Evolutionary conservation across 64 coral and sea anemone genomes (phyloP).

Genomic region (Actinia tenebrosa): DNA sequence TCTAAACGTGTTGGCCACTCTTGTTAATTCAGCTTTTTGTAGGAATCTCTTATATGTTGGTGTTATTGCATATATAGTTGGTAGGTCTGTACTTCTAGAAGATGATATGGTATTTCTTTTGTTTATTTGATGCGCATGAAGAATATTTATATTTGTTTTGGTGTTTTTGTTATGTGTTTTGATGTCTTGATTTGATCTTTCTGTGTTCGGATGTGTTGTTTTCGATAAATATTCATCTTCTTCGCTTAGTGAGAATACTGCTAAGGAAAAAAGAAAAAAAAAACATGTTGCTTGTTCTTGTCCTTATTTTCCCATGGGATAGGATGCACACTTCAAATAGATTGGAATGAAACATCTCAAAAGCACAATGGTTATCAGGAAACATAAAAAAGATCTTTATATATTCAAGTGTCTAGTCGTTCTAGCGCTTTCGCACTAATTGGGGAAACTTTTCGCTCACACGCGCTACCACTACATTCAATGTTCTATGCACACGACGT

Average conservation of each 20-base stretch:
- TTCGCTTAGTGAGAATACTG: not conserved
- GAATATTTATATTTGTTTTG: not conserved
- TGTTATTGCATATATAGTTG: slow-evolving; percentile 87
- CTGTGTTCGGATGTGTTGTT: not conserved
- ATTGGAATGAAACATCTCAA: too few relatives aligned
- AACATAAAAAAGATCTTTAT: too few relatives aligned
- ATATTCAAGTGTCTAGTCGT: too few relatives aligned
- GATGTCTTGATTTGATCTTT: not conserved
- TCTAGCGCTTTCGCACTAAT: too few relatives aligned
- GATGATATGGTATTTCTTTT: slow-evolving; percentile 8
- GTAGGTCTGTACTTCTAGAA: slow-evolving; percentile 28
- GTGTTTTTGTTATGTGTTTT: not conserved
- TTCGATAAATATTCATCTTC: not conserved
- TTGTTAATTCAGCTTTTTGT: slow-evolving; percentile 91
- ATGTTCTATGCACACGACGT: too few relatives aligned
- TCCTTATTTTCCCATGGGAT: too few relatives aligned
- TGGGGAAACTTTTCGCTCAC: too few relatives aligned
- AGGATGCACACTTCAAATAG: too few relatives aligned
- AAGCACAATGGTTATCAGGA: too few relatives aligned
- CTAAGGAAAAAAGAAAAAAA: not conserved
- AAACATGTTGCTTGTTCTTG: too few relatives aligned
- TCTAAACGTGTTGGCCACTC: slow-evolving; percentile 73
- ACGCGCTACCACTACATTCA: too few relatives aligned
- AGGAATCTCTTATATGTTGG: slow-evolving; percentile 87
- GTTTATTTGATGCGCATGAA: not conserved